Evolutionary conservation across 2,797 vertebrate species (phyloP), one percentile per base, ranked within the genome.

Genomic region (Anabacerthia variegaticeps): DNA sequence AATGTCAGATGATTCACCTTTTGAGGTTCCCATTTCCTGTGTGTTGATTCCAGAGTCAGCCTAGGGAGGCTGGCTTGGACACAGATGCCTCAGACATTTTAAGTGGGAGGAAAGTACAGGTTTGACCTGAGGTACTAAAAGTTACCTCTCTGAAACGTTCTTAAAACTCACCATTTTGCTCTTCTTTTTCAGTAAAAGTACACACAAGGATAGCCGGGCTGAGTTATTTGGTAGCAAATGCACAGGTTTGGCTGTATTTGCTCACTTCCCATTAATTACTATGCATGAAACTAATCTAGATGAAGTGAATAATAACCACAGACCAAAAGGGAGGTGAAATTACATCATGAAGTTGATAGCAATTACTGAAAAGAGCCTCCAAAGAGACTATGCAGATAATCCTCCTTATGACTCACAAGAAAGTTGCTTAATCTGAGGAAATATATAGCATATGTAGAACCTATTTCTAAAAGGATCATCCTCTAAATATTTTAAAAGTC

Each of bases 381-480:
- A 51, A 76, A 89, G 61, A 85, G 34, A 55, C 27, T 24, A 8
- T 51, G 44, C 30, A 90, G 44, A 82, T 91, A 94, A 94, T 91
- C 71, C 56, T 88, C 44, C 14, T 67, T 52, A 77, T 94, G 78
- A 92, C 36, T 96, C 93, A 87, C 17, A 71, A 87, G 48, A 73
- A 92, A 87, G 10, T 91, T 85, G 22, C 72, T 79, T 93, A 82
- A 90, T 85, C 56, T 79, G 52, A 85, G 86, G 77, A 93, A 93
- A 95, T 92, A 67, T 5, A 49, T 61, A 91, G 68, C 78, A 82
- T 65, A 91, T 89, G 76, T 91, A 89, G 39, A 80, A 75, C 7
- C 10, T 72, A 41, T 72, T 93, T 83, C 68, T 83, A 44, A 68
- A 22, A 68, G 21, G 27, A 54, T 89, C 72, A 94, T 83, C 72